These are phyloP conservation scores for Trogon melanurus DNA, from an alignment of 2,113 vertebrate genomes.

Conservation along the genomic window DNA sequence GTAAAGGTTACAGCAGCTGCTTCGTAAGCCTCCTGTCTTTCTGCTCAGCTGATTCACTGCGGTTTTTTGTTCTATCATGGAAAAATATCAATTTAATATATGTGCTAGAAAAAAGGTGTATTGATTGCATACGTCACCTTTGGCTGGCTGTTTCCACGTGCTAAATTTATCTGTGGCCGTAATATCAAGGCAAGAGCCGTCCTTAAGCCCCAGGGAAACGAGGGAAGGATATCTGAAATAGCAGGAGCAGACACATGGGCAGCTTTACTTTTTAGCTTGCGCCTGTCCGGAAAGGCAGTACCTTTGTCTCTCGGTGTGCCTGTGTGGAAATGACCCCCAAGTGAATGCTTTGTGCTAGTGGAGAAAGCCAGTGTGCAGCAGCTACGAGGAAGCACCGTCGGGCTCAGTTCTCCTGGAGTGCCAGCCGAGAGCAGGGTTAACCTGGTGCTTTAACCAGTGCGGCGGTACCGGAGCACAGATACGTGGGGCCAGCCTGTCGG, in stretches of 20 bases:
- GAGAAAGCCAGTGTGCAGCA: neutral
- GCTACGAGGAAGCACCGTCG: neutral
- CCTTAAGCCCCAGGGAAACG: neutral
- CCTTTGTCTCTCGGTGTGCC: neutral
- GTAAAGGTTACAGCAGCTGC: neutral
- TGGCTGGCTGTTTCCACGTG: neutral
- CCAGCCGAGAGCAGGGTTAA: neutral
- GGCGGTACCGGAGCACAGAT: neutral
- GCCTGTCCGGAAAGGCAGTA: too few species aligned
- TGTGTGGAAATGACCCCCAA: too few species aligned
- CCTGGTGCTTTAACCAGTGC: neutral
- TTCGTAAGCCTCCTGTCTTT: neutral
- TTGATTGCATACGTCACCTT: neutral
- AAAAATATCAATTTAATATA: neutral
- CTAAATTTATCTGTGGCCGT: neutral
- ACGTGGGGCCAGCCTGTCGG: neutral
- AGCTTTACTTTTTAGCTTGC: neutral
- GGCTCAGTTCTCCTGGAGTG: fast-evolving
- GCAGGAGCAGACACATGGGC: neutral
- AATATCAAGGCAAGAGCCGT: neutral
- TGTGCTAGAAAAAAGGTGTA: neutral
- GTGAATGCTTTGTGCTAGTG: fast-evolving
- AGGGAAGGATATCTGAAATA: neutral
- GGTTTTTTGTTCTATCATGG: neutral
- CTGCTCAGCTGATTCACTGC: neutral